phyloP scores from a whole-genome alignment of 2,797 vertebrate genomes.

The Hemitrygon akajei region DNA sequence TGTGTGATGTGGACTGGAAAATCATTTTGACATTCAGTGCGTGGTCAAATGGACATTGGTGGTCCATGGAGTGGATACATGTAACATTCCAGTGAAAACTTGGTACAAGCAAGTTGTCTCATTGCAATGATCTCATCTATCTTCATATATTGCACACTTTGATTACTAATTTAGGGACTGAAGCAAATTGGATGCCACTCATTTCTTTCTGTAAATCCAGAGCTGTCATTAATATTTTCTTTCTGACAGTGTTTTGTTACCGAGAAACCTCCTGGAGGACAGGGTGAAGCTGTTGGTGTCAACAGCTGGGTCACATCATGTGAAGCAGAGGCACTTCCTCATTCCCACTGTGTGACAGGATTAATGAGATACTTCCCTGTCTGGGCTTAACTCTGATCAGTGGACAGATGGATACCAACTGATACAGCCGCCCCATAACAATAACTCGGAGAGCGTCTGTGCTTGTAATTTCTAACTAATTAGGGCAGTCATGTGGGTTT shows the following conservation, averaged over 20 bases:
- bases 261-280: background rate
- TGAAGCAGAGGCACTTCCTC: background rate
- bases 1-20: no score
- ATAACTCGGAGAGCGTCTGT: background rate
- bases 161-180: background rate
- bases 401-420: constrained; percentile 30
- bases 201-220: background rate
- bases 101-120: no score
- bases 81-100: no score
- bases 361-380: constrained; percentile 34
- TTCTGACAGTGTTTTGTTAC: background rate
- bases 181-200: background rate
- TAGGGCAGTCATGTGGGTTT: constrained; percentile 35
- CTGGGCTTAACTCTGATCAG: constrained; percentile 35
- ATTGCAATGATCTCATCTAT: background rate
- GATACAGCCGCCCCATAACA: constrained; percentile 2
- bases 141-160: background rate
- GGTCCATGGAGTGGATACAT: no score
- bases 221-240: background rate
- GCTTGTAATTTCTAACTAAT: constrained; percentile 32
- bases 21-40: no score
- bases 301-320: constrained; percentile 7
- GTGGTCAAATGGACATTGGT: no score
- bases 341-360: constrained; percentile 21
- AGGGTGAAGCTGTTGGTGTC: background rate